These are phyloP conservation scores for Erithacus rubecula DNA, from an alignment of 2,797 vertebrate species.

Conservation along the genomic window DNA sequence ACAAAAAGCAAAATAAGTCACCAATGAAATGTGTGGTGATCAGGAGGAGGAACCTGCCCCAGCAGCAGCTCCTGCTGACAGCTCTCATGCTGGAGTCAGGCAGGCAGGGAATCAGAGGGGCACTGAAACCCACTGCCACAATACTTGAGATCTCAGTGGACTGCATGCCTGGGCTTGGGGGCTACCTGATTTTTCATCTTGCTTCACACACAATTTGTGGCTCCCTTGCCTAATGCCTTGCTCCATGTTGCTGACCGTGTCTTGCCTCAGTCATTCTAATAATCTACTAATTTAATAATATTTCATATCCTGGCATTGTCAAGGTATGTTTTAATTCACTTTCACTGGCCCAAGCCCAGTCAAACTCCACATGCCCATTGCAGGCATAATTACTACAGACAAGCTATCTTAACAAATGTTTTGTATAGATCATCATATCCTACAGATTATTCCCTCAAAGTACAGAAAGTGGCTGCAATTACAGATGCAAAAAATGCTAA, in stretches of 20 bases:
- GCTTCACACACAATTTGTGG: neutral
- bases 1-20: neutral
- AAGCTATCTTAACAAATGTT: neutral
- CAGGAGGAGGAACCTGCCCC: neutral
- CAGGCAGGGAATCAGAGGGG: neutral
- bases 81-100: neutral
- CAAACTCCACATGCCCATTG: neutral
- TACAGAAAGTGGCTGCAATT: neutral
- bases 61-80: neutral
- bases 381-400: neutral
- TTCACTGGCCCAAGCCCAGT: neutral
- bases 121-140: neutral
- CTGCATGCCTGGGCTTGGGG: neutral
- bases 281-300: neutral
- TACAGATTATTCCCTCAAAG: neutral
- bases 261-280: neutral
- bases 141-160: neutral
- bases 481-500: neutral
- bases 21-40: neutral
- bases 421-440: neutral
- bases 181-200: neutral
- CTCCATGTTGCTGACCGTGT: neutral
- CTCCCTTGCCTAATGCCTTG: neutral
- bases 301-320: neutral
- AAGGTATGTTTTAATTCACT: neutral